Conservation (phyloP, 1,140 invertebrate species). For the Drosophila fuyamai region DNA sequence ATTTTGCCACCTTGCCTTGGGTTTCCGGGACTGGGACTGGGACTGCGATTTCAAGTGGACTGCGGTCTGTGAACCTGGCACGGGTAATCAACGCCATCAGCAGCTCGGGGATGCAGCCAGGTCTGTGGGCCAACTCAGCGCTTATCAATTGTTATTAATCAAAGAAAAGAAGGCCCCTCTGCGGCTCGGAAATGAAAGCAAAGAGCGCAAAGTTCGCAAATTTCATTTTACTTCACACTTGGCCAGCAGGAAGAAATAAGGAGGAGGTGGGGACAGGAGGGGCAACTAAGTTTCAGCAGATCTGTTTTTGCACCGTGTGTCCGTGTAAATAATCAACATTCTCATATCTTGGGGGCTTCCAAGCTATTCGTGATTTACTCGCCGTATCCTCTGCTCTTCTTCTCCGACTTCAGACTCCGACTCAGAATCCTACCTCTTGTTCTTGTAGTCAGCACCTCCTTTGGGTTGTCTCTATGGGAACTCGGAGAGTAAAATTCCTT, state of each 20-base stretch:
- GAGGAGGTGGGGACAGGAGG: neutral
- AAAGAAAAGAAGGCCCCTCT: conserved; percentile 58
- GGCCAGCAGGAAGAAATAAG: conserved; percentile 22
- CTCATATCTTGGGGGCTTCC: conserved; percentile 72
- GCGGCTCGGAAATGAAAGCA: conserved; percentile 37
- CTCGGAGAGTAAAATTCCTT: conserved; percentile 60
- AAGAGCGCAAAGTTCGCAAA: conserved; percentile 69
- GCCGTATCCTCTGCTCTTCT: conserved; percentile 41
- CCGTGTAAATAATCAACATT: conserved; percentile 83
- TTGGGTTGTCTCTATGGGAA: conserved; percentile 66
- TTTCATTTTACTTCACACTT: conserved; percentile 82
- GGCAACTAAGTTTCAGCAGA: conserved; percentile 12
- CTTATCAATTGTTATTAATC: conserved; percentile 83
- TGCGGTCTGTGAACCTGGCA: conserved; percentile 18
- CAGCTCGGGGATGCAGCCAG: conserved; percentile 32
- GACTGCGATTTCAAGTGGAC: conserved; percentile 13
- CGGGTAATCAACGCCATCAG: conserved; percentile 77
- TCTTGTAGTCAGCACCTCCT: conserved; percentile 64
- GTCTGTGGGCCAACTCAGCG: conserved; percentile 28
- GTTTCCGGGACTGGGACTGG: conserved; percentile 19
- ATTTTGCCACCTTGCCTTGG: conserved; percentile 75
- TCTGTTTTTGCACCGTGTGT: conserved; percentile 20
- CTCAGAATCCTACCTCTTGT: conserved; percentile 6
- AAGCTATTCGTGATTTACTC: conserved; percentile 82
- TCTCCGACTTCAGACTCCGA: neutral